Percentiles rank a stretch among this genome's conserved stretches.
Evolutionary conservation across 2,113 vertebrate species (phyloP).

Genomic region (Himantopus leucocephalus): DNA sequence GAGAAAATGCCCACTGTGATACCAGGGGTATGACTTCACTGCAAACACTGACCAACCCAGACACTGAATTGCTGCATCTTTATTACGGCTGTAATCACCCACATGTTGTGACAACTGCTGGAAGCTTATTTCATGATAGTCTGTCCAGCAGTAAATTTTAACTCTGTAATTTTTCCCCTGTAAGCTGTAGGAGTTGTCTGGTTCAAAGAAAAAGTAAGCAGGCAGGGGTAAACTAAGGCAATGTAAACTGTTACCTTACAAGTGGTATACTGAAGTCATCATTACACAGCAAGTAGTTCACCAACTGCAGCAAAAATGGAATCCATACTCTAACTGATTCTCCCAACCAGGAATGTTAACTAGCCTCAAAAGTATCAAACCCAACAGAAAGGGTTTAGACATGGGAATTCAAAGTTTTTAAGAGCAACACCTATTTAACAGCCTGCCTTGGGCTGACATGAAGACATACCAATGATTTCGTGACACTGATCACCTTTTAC

Average conservation of each 20-base stretch:
- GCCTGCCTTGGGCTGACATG: background rate
- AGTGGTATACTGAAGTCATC: background rate
- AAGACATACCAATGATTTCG: background rate
- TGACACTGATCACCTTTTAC: background rate
- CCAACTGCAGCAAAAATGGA: background rate
- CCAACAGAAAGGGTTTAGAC: background rate
- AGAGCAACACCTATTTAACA: background rate
- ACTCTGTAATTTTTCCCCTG: background rate
- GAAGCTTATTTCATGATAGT: background rate
- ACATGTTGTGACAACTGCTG: rapidly evolving
- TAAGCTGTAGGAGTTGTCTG: background rate
- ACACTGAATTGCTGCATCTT: background rate
- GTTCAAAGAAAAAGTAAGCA: background rate
- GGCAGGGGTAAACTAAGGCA: background rate
- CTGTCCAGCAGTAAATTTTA: background rate
- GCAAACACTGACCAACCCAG: background rate
- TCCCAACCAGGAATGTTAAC: background rate
- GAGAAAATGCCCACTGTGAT: background rate
- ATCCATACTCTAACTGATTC: background rate
- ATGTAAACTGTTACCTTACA: background rate
- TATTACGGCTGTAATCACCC: background rate
- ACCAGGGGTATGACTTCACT: background rate
- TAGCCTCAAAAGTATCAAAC: background rate
- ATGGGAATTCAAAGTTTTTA: background rate
- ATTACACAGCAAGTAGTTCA: background rate